Base-by-base conservation (phyloP, 30 jellyfish, hydroid and myxozoan species). In the Nemopilema nomurai region DNA sequence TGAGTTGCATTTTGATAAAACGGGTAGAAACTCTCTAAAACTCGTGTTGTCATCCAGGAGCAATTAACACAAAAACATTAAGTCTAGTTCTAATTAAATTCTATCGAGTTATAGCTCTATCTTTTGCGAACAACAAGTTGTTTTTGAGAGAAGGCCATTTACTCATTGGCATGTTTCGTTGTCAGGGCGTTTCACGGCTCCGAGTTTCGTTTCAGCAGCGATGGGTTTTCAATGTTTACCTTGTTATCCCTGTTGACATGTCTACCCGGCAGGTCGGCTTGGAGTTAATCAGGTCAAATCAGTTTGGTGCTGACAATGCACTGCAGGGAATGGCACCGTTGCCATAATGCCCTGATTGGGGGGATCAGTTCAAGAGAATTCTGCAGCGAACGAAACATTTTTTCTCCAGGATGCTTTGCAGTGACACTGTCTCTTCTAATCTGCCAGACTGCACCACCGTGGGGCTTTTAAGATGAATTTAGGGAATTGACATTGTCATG, bases 271-370 rank as follows among this genome's bases (percentile, higher is more conserved):
- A 77, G 71, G 67, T 72, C 69, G 13, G 51, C 81, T 4, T 52
- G 25, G 29, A 8, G 28, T 67, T 62, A 27, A 27, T 52, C 27
- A 28, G 81, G 64, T 71, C 81, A 51, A 73, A 41, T 73, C 51
- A 20, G 28, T 28, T 27, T 57, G 24, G 50, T 73, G 83, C 51
- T 73, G 49, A 73, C 69, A 73, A 17, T 18, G 50, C 83, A 16
- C 83, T 73, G 83, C 69, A 73, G 63, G 62, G 28, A 18, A 26
- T 71, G 81, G 51, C 81, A 71, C 81, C 64, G 7, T 16, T 41
- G 6, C 57, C 57, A 41, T 13, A 41, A 41, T 41, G 57, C 57
- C 57, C 13, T 41, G 57, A 41, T 41, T 41, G 13, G 57, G 57
- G n/a, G n/a, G n/a, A n/a, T n/a, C n/a, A n/a, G n/a, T n/a, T n/a